Percentiles rank a stretch among this genome's conserved stretches.
Conservation (phyloP, 1,140 invertebrate genomes). For the Pissodes strobi region DNA sequence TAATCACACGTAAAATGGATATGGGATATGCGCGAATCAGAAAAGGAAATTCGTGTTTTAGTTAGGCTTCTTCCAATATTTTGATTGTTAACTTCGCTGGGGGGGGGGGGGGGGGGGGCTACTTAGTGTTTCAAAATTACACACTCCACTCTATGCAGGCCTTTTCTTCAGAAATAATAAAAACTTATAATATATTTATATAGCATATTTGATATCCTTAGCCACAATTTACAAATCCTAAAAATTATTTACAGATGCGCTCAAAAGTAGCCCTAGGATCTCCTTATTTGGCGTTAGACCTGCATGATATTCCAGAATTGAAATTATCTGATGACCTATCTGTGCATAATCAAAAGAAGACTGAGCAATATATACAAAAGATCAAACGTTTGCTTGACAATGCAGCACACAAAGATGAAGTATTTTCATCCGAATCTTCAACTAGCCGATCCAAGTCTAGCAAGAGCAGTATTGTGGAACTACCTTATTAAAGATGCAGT, state of each 20-base stretch:
- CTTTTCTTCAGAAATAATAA: too few relatives aligned
- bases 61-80: too few relatives aligned
- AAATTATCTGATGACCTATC: slow-evolving; percentile 42
- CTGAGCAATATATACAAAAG: slow-evolving; percentile 41
- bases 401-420: slow-evolving; percentile 8
- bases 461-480: slow-evolving; percentile 49
- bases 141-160: too few relatives aligned
- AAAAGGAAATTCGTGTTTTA: too few relatives aligned
- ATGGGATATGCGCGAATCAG: too few relatives aligned
- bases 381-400: slow-evolving; percentile 43
- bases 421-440: slow-evolving; percentile 14
- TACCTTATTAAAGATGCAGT: slow-evolving; percentile 39
- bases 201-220: too few relatives aligned
- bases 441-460: slow-evolving; percentile 42
- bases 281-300: slow-evolving; percentile 56
- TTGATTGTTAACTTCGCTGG: too few relatives aligned
- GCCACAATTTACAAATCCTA: too few relatives aligned
- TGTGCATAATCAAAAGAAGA: slow-evolving; percentile 44
- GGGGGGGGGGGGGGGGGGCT: too few relatives aligned
- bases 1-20: too few relatives aligned
- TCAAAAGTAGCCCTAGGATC: slow-evolving; percentile 55
- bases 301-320: slow-evolving; percentile 52
- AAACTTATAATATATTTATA: too few relatives aligned
- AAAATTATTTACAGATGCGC: slow-evolving; percentile 52
- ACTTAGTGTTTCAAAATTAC: too few relatives aligned